phyloP scores from a whole-genome alignment of 2,888 invertebrate genomes.

The Drosophila melanocephala region DNA sequence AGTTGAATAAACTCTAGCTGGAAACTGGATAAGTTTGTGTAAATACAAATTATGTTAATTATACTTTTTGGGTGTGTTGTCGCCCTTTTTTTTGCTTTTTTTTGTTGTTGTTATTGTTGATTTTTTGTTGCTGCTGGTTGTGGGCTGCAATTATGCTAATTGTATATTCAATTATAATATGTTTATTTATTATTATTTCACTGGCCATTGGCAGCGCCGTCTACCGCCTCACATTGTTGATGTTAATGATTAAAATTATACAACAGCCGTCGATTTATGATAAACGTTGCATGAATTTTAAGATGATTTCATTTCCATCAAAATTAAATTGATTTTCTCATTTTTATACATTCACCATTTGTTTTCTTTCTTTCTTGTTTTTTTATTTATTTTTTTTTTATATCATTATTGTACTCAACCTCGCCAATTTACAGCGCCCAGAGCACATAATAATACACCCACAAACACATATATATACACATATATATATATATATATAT shows the following conservation, averaged over 20 bases:
- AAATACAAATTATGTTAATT: constrained; percentile 79
- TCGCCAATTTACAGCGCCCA: constrained; percentile 56
- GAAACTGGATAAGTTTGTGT: constrained; percentile 69
- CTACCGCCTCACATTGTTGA: constrained; percentile 32
- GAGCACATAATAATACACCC: constrained; percentile 70
- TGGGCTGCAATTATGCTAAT: constrained; percentile 75
- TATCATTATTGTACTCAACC: constrained; percentile 22
- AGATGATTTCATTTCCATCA: constrained; percentile 75
- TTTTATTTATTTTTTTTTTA: background rate
- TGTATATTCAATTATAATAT: constrained; percentile 80
- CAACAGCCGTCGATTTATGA: constrained; percentile 69
- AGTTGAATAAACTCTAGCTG: constrained; percentile 26
- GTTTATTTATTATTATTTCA: constrained; percentile 78
- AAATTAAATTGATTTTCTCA: constrained; percentile 73
- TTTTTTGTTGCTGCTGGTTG: constrained; percentile 25
- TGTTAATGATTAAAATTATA: constrained; percentile 73
- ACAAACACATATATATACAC: constrained; percentile 16
- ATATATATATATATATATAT: background rate
- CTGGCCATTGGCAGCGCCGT: constrained; percentile 14
- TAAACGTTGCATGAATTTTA: constrained; percentile 74
- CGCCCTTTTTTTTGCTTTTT: background rate
- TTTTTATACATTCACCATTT: constrained; percentile 8
- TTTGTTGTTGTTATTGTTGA: background rate
- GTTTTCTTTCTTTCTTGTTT: constrained; percentile 2
- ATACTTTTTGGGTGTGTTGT: constrained; percentile 45